A percentile compares a stretch with the other conserved stretches of the same genome.
Conservation (phyloP, 2,888 invertebrate genomes). For the Ophion slaviceki region DNA sequence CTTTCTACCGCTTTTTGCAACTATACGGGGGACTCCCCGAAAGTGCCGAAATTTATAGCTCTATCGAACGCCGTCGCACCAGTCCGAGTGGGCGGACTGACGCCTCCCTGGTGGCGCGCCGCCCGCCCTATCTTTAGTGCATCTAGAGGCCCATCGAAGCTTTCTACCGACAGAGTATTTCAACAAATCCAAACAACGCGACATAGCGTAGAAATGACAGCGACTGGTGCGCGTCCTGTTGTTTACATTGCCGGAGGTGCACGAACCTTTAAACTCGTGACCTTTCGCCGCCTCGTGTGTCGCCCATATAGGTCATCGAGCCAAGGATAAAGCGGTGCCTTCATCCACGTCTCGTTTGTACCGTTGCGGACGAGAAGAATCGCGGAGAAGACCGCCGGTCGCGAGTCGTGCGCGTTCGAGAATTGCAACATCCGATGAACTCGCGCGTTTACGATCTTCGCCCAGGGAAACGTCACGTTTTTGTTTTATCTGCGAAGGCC, state of each 20-base stretch:
- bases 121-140: too few relatives aligned
- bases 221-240: background rate
- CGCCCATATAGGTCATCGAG: constrained; percentile 62
- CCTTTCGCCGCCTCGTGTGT: constrained; percentile 49
- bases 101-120: too few relatives aligned
- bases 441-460: too few relatives aligned
- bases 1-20: background rate
- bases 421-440: too few relatives aligned
- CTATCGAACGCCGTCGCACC: background rate
- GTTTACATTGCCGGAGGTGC: constrained; percentile 31
- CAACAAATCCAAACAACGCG: too few relatives aligned
- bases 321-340: constrained; percentile 49
- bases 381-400: background rate
- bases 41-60: background rate
- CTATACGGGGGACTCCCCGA: background rate
- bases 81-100: too few relatives aligned
- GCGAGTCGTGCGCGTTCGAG: too few relatives aligned
- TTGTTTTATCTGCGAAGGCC: too few relatives aligned
- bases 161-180: too few relatives aligned
- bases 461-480: too few relatives aligned
- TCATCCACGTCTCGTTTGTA: background rate
- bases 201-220: too few relatives aligned
- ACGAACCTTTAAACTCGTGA: constrained; percentile 36
- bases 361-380: background rate
- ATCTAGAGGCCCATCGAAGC: too few relatives aligned